Base-by-base conservation (phyloP, 2,113 vertebrate genomes). In the Hypanus sabinus region DNA sequence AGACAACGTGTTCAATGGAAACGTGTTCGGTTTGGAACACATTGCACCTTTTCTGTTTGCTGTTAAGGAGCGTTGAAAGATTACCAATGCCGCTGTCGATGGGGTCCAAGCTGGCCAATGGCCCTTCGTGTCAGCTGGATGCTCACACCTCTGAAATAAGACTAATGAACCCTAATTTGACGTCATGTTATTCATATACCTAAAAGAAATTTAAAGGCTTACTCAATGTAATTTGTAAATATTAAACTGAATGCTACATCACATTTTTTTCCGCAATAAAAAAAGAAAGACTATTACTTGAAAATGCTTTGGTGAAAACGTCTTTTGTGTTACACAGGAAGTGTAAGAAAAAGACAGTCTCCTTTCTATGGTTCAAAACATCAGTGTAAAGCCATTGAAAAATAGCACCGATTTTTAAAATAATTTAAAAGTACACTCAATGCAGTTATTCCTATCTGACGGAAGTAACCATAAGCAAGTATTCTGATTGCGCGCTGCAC, bases 131-230 rank as follows among this genome's bases (percentile, higher is more conserved):
- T 46, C 36, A 93, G 24, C 22, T 62, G 5, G 65, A 93, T 46
- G 38, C 73, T 93, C 90, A 73, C 68, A 93, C 90, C 33, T 93
- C 90, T 93, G 68, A 10, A 46, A 46, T 73, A 93, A 93, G 36
- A 71, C 36, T 73, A 38, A 93, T 93, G 68, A 93, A 73, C 38
- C 71, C 8, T 46, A 20, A 36, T 46, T 24, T 22, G 68, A 5
- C 22, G 36, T 46, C 90, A 65, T 9, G 87, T 62, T 16, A 62
- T 68, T 14, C 87, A 27, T 20, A 71, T 65, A 10, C 7, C 10
- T 24, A 38, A 33, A 93, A 71, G 36, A 46, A 30, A 73, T 24
- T 27, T 7, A 46, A 73, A 38, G 12, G 20, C 46, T 92, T 92
- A 36, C 30, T 2, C 60, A 71, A 46, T 14, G 24, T 14, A 71